phyloP scores from a whole-genome alignment of 2,888 invertebrate genomes.

The Cheilosia vernalis region DNA sequence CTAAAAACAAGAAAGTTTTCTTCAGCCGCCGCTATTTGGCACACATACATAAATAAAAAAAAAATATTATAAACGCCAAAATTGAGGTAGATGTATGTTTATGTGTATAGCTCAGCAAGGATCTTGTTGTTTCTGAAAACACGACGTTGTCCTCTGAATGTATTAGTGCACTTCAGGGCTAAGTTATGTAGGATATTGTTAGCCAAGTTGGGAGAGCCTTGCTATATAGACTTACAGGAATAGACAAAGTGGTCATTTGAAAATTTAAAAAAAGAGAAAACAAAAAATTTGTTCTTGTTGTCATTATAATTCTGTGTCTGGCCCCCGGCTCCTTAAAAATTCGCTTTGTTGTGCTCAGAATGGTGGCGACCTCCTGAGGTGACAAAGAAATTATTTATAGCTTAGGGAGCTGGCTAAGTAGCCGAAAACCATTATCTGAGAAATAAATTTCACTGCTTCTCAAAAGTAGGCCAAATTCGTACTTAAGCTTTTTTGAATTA shows the following conservation, averaged over 20 bases:
- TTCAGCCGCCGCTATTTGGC: slow-evolving; percentile 15
- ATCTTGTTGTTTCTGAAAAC: slow-evolving; percentile 27
- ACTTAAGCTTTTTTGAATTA: neutral
- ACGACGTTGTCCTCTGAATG: slow-evolving; percentile 23
- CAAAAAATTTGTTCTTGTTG: neutral
- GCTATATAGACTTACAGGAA: neutral
- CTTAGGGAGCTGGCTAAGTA: neutral
- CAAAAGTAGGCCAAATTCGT: neutral
- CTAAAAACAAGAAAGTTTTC: slow-evolving; percentile 44
- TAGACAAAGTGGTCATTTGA: slow-evolving; percentile 32
- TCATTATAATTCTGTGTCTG: slow-evolving; percentile 1
- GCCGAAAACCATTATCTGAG: slow-evolving; percentile 11
- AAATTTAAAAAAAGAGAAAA: slow-evolving; percentile 3
- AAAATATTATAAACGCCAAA: slow-evolving; percentile 36
- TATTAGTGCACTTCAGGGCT: slow-evolving; percentile 37
- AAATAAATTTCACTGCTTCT: slow-evolving; percentile 2
- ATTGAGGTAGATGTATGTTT: slow-evolving; percentile 6
- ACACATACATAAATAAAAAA: slow-evolving; percentile 32
- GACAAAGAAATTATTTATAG: slow-evolving; percentile 22
- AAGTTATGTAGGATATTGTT: neutral
- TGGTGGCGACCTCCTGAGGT: slow-evolving; percentile 1
- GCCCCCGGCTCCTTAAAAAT: neutral
- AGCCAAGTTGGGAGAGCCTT: neutral
- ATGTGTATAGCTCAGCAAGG: slow-evolving; percentile 2
- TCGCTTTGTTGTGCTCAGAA: slow-evolving; percentile 1